Evolutionary conservation across 2,797 vertebrate genomes (phyloP).

Genomic region (Gouania willdenowi): DNA sequence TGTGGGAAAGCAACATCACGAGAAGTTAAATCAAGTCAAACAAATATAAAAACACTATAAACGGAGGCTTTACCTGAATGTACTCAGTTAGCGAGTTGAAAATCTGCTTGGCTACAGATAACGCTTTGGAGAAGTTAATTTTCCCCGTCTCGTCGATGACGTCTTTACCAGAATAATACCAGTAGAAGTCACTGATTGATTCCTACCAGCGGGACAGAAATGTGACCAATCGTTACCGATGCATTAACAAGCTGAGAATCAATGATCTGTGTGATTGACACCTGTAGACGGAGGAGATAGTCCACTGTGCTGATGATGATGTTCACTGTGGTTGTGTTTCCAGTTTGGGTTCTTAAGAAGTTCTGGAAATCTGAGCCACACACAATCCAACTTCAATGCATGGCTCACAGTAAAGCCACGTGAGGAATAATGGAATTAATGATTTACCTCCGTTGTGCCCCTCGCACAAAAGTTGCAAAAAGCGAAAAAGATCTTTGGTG

Average conservation of each 20-base stretch:
- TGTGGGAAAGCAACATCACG: slow-evolving; percentile 22
- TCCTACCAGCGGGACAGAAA: slow-evolving; percentile 71
- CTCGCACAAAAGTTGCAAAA: slow-evolving; percentile 98
- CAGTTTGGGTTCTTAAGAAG: slow-evolving; percentile 96
- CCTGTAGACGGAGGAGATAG: slow-evolving; percentile 96
- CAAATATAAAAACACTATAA: too few species aligned
- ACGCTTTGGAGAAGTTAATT: slow-evolving; percentile 90
- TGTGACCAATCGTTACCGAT: background rate
- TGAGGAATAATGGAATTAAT: background rate
- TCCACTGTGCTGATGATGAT: slow-evolving; percentile 99
- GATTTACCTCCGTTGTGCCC: slow-evolving; percentile 93
- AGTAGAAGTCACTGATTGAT: slow-evolving; percentile 98
- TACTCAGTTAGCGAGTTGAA: slow-evolving; percentile 98
- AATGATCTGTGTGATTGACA: slow-evolving; percentile 32
- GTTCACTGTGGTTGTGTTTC: slow-evolving; percentile 97
- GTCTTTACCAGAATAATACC: slow-evolving; percentile 97
- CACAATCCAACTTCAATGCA: too few species aligned
- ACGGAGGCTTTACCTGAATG: slow-evolving; percentile 77
- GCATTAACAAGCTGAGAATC: background rate
- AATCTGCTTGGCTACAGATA: slow-evolving; percentile 93
- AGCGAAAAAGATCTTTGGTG: slow-evolving; percentile 95
- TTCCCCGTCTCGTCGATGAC: slow-evolving; percentile 92
- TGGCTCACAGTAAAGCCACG: background rate
- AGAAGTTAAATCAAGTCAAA: background rate
- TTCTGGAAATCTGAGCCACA: slow-evolving; percentile 90